A percentile compares a stretch with the other conserved stretches of the same genome.
These are phyloP conservation scores for Electrophaes corylata DNA, from an alignment of 2,888 invertebrate genomes.

Conservation along the genomic window DNA sequence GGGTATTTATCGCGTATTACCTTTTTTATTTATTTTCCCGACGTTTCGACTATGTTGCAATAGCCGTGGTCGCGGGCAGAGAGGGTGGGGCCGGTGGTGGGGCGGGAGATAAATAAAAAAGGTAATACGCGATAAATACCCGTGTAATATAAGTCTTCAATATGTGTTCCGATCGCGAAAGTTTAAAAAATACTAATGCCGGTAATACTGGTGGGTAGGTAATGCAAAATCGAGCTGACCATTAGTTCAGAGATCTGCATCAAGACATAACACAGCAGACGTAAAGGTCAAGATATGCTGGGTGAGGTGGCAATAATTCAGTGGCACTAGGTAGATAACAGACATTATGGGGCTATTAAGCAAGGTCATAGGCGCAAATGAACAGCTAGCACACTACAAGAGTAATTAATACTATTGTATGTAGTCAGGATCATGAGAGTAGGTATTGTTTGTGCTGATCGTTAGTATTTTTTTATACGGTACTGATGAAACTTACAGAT, in stretches of 20 bases:
- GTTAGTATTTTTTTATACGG: too few species aligned
- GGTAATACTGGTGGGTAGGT: neutral
- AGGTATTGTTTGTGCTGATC: too few species aligned
- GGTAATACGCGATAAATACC: too few species aligned
- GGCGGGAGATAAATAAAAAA: too few species aligned
- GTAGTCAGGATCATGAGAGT: neutral
- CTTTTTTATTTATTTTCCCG: too few species aligned
- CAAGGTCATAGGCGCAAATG: conserved; percentile 24
- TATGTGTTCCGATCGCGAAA: too few species aligned
- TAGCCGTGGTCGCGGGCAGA: too few species aligned
- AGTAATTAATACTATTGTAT: neutral
- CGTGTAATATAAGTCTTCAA: too few species aligned
- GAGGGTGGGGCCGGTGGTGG: too few species aligned
- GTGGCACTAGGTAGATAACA: conserved; percentile 42
- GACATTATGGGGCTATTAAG: conserved; percentile 46
- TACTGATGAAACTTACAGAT: too few species aligned
- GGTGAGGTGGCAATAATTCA: conserved; percentile 41
- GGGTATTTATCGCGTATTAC: too few species aligned
- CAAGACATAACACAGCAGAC: conserved; percentile 18
- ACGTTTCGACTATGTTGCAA: too few species aligned
- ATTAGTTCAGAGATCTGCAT: conserved; percentile 22
- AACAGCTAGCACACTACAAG: conserved; percentile 15
- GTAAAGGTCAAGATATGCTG: conserved; percentile 30
- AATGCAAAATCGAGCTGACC: conserved; percentile 9
- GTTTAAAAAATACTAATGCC: neutral